Base-by-base conservation (phyloP, 2,797 vertebrate genomes). In the Myiotriccus ornatus region DNA sequence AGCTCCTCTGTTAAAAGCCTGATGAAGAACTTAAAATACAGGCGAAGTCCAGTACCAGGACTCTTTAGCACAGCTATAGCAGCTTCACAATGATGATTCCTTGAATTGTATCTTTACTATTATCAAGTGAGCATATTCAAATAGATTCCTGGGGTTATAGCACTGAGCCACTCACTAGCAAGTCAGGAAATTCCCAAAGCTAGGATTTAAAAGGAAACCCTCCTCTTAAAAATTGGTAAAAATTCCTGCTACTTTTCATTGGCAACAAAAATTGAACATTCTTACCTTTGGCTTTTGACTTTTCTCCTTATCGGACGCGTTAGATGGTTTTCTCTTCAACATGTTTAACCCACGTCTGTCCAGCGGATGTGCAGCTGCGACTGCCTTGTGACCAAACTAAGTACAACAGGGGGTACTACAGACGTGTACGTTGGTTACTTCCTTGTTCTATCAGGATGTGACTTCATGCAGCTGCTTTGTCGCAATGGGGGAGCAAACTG, bases 321-420 rank as follows among this genome's bases (percentile, higher is more conserved):
- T 99, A 71, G 99, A 99, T 44, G 98, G 98, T 37, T 99, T 98
- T 97, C 99, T 98, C 43, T 99, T 99, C 95, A 99, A 97, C 99
- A 99, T 99, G 96, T 98, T 98, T 63, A 84, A 67, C 71, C 74
- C 52, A 14, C 12, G 43, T 55, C 89, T 84, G 63, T 92, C 86
- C 39, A 87, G 30, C 34, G n/a, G 55, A 63, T 44, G 63, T 76
- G 75, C 50, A 44, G 60, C 81, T 80, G 49, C 73, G 75, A 27
- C 35, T 39, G 35, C 34, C n/a, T 89, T 64, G 75, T 43, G 56
- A 35, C 91, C 89, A 89, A 91, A 89, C 52, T 71, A 55, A 94
- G 49, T 17, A 46, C 57, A 53, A 52, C 22, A 30, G 32, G 82
- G 28, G 8, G 28, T 62, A 22, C 46, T 64, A 24, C 13, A 2